Conservation (phyloP, 1,140 invertebrate genomes). For the Caenorhabditis remanei region DNA sequence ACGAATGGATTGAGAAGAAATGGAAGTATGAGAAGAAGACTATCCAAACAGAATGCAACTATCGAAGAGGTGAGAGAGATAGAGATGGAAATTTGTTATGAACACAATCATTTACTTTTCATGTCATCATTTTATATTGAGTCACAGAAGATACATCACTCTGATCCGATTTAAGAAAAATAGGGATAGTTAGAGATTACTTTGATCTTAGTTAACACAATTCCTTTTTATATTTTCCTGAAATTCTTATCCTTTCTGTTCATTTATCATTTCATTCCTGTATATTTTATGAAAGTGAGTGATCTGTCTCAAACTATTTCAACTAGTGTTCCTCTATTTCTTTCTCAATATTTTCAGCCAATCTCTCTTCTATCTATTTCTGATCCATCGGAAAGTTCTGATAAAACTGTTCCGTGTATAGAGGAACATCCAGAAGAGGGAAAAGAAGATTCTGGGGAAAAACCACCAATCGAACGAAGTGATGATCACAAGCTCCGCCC, state of each 20-base stretch:
- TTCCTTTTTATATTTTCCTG: background rate
- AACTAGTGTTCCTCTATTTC: no score
- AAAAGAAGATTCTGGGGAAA: background rate
- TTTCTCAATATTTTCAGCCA: background rate
- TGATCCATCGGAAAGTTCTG: slow-evolving; percentile 21
- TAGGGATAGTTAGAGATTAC: no score
- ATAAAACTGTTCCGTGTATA: slow-evolving; percentile 14
- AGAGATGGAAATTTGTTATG: background rate
- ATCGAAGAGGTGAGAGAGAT: slow-evolving; percentile 10
- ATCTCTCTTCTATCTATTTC: slow-evolving; percentile 1
- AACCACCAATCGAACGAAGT: background rate
- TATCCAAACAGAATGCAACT: slow-evolving; percentile 42
- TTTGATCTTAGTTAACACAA: background rate
- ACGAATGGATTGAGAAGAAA: background rate
- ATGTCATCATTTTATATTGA: background rate
- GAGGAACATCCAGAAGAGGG: slow-evolving; percentile 45
- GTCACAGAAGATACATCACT: background rate
- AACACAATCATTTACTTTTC: background rate
- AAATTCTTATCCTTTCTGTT: no score
- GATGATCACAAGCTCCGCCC: slow-evolving; percentile 3
- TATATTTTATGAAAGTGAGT: background rate
- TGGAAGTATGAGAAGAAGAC: slow-evolving; percentile 16
- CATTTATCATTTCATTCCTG: no score
- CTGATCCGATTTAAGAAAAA: no score
- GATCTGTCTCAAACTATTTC: no score